Evolutionary conservation across 2,797 vertebrate species (phyloP), one percentile per base, ranked within the genome.

Genomic region (Smutsia gigantea): DNA sequence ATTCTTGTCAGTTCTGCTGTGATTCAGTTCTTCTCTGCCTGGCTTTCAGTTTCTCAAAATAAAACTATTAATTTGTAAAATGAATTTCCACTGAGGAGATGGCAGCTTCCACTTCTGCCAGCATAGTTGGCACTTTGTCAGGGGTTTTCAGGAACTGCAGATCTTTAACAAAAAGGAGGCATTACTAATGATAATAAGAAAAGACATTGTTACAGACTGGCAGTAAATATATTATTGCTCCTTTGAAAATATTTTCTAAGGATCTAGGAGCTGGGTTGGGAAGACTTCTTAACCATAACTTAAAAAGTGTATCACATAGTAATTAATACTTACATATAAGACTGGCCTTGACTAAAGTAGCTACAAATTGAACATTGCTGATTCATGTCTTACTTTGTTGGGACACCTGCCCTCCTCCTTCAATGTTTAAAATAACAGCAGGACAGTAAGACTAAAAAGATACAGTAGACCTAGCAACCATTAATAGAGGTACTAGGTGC

Each of bases 211-310:
- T 57, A 77, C 3, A 68, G 14, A 68, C 21, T 18, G 6, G 21
- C 27, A 29, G 21, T 51, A n/a, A 85, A 89, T 55, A 61, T 55
- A 17, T 83, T 64, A 18, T 29, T 31, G 27, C 5, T 82, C 25
- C 74, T 87, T 57, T 68, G 49, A 85, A 95, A 94, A 61, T 61
- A 53, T 71, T 87, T 89, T 75, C 23, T 86, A 79, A 93, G 59
- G 53, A 46, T 69, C 2, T 57, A 37, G 39, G 46, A 84, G 18
- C 42, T 72, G 39, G 10, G 9, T 12, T 59, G 61, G 64, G 39
- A 86, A 12, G 15, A 92, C 72, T 75, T 88, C 34, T 92, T 53
- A 97, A 42, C 49, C 84, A 3, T 23, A 61, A 81, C 13, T 90
- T 93, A 61, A 75, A 91, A 93, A 92, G 15, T 7, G 31, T n/a